Evolutionary conservation across 2,888 invertebrate species (phyloP).

Genomic region (Epiblema foenella): DNA sequence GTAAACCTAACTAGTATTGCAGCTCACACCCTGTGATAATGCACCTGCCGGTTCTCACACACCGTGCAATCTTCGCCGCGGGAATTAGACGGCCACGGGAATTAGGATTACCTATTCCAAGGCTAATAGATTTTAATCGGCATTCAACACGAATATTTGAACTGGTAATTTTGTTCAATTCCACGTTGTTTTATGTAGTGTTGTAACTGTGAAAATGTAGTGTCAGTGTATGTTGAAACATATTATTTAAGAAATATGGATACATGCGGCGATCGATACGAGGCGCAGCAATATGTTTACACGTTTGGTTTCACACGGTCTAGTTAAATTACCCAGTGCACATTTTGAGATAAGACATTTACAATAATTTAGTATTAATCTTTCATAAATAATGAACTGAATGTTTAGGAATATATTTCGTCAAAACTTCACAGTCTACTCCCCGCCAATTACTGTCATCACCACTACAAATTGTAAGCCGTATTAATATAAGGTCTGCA

Average conservation of each 20-base stretch:
- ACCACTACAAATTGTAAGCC: neutral
- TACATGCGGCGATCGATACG: neutral
- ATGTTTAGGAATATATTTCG: too few species aligned
- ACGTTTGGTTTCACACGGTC: neutral
- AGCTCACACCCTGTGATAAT: neutral
- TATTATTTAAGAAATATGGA: neutral
- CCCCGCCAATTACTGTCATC: too few species aligned
- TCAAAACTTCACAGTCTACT: too few species aligned
- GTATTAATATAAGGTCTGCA: neutral
- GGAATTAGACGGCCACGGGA: constrained; percentile 11
- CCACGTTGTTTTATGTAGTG: neutral
- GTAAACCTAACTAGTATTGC: constrained; percentile 3
- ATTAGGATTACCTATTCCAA: constrained; percentile 26
- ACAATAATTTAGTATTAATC: too few species aligned
- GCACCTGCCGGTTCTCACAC: constrained; percentile 9
- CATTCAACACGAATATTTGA: constrained; percentile 2
- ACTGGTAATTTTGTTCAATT: constrained; percentile 3
- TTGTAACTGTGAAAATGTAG: neutral
- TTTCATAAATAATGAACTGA: too few species aligned
- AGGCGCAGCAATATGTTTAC: neutral
- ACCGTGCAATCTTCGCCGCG: constrained; percentile 12
- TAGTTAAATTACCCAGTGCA: neutral
- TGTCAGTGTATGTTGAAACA: neutral
- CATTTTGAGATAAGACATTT: too few species aligned
- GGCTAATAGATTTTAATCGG: constrained; percentile 24